phyloP scores from a whole-genome alignment of 1,140 invertebrate genomes.

The Proctacanthus coquilletti region DNA sequence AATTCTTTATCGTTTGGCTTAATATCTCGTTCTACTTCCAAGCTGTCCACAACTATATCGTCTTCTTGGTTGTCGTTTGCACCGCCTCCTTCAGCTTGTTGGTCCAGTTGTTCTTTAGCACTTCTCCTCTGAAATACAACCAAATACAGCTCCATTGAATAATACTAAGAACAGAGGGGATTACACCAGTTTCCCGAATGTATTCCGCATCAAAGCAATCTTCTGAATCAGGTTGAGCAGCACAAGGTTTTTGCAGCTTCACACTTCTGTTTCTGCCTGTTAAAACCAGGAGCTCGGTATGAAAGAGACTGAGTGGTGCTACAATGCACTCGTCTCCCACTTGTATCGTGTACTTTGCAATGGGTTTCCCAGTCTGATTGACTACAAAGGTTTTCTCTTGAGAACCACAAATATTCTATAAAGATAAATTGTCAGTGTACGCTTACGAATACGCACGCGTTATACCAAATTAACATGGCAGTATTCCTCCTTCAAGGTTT shows the following conservation, averaged over 20 bases:
- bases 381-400: slow-evolving; percentile 65
- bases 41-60: slow-evolving; percentile 64
- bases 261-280: slow-evolving; percentile 47
- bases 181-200: slow-evolving; percentile 63
- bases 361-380: slow-evolving; percentile 47
- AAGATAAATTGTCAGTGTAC: background rate
- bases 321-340: slow-evolving; percentile 89
- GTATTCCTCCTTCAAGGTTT: slow-evolving; percentile 75
- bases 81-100: slow-evolving; percentile 33
- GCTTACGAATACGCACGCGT: background rate
- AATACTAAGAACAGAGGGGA: too few relatives aligned
- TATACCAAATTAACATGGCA: slow-evolving; percentile 74
- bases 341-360: slow-evolving; percentile 59
- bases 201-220: slow-evolving; percentile 91
- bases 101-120: slow-evolving; percentile 45
- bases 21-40: slow-evolving; percentile 39
- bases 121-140: slow-evolving; percentile 40
- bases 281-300: slow-evolving; percentile 74
- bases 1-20: slow-evolving; percentile 40
- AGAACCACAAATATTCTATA: slow-evolving; percentile 65
- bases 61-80: slow-evolving; percentile 42
- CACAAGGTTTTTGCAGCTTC: slow-evolving; percentile 51
- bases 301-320: slow-evolving; percentile 74
- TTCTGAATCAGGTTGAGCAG: slow-evolving; percentile 68
- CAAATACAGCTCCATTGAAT: too few relatives aligned